Evolutionary conservation across 2,888 invertebrate species (phyloP).

Genomic region (Agapostemon virescens): DNA sequence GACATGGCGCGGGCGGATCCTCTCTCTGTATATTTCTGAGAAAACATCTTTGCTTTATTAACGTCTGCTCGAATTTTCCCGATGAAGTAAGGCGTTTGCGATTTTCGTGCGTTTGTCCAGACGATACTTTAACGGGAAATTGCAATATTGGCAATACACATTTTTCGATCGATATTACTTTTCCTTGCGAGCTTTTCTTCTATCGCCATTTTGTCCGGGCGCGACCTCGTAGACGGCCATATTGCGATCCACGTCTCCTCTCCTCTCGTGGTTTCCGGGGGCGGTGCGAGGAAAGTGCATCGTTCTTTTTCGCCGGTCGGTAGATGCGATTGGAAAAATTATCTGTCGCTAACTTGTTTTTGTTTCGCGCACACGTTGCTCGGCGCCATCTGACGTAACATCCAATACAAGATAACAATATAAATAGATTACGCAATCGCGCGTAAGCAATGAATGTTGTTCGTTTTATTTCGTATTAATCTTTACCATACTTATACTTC

Average conservation of each 20-base stretch:
- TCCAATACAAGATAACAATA: slow-evolving; percentile 70
- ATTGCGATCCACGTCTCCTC: slow-evolving; percentile 71
- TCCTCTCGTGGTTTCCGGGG: slow-evolving; percentile 68
- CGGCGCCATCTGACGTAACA: slow-evolving; percentile 67
- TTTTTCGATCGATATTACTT: slow-evolving; percentile 41
- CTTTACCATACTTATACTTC: slow-evolving; percentile 37
- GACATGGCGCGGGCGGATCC: slow-evolving; percentile 66
- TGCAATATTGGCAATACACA: not conserved
- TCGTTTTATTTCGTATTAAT: slow-evolving; percentile 48
- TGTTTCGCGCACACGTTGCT: slow-evolving; percentile 58
- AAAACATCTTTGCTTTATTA: slow-evolving; percentile 13
- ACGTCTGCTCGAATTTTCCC: slow-evolving; percentile 36
- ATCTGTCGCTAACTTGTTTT: slow-evolving; percentile 70
- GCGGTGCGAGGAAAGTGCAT: slow-evolving; percentile 52
- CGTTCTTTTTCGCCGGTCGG: slow-evolving; percentile 53
- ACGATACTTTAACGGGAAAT: slow-evolving; percentile 57
- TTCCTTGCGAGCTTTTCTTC: slow-evolving; percentile 62
- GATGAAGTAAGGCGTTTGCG: slow-evolving; percentile 65
- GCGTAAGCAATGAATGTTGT: slow-evolving; percentile 52
- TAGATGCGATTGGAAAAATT: slow-evolving; percentile 52
- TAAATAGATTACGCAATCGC: slow-evolving; percentile 76
- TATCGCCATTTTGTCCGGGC: slow-evolving; percentile 78
- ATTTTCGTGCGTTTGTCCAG: slow-evolving; percentile 61
- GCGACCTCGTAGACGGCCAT: slow-evolving; percentile 77
- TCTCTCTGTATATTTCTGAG: slow-evolving; percentile 23